These are phyloP conservation scores for Lytechinus variegatus DNA, from an alignment of 35 echinoderm and acorn worm genomes.

Conservation along the genomic window DNA sequence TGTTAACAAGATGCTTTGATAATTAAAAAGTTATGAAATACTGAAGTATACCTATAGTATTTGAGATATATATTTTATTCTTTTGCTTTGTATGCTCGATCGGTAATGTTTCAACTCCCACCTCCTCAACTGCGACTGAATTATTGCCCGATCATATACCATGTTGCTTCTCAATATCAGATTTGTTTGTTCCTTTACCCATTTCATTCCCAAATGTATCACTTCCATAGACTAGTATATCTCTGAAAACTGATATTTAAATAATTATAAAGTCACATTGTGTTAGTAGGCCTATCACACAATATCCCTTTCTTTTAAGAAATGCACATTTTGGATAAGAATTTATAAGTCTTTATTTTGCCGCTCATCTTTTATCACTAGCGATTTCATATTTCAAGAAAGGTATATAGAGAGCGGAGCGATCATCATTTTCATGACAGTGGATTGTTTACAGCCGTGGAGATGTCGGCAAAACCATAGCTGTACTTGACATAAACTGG, in stretches of 20 bases:
- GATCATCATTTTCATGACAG: slow-evolving; percentile 25
- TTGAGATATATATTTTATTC: background rate
- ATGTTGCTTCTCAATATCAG: background rate
- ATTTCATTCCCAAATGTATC: too few relatives aligned
- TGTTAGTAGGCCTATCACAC: background rate
- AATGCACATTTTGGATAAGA: background rate
- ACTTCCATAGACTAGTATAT: background rate
- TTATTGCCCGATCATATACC: background rate
- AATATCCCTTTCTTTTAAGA: background rate
- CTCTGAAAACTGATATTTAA: background rate
- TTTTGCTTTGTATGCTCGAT: background rate
- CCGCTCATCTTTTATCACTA: background rate
- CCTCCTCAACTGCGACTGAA: background rate
- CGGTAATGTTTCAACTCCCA: background rate
- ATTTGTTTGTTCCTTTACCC: background rate
- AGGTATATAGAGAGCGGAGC: background rate
- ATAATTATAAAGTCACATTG: background rate
- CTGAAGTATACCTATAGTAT: background rate
- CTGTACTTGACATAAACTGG: background rate
- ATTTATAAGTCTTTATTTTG: background rate
- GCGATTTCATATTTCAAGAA: background rate
- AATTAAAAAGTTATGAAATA: too few relatives aligned
- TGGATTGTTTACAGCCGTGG: slow-evolving; percentile 26
- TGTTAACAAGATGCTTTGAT: too few relatives aligned
- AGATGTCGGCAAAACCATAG: slow-evolving; percentile 28